phyloP scores from a whole-genome alignment of 2,113 vertebrate genomes.

The Choloepus hoffmanni region DNA sequence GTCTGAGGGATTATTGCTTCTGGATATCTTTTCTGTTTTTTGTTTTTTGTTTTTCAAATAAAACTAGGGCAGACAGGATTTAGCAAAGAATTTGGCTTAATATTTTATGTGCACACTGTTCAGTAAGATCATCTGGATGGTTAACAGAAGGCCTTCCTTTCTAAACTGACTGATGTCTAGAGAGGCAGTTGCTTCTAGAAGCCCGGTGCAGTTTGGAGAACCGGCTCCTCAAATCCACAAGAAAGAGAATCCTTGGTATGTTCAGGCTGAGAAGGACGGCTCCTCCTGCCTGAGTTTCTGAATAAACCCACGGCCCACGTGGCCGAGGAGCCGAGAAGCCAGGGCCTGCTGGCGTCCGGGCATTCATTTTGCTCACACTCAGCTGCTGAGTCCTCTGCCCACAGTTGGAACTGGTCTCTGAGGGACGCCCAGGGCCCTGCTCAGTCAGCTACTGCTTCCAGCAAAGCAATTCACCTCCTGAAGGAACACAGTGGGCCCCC shows the following conservation, averaged over 20 bases:
- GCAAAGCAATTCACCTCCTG: not conserved
- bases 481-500: constrained; percentile 11
- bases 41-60: constrained; percentile 24
- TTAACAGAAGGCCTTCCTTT: not conserved
- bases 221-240: not conserved
- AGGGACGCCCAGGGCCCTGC: not conserved
- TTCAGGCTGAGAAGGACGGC: not conserved
- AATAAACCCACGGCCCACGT: constrained; percentile 52
- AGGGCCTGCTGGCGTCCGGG: not conserved
- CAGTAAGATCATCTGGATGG: not conserved
- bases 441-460: not conserved
- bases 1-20: constrained; percentile 78
- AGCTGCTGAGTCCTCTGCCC: not conserved
- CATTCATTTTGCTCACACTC: constrained; percentile 22
- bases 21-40: constrained; percentile 44
- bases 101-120: constrained; percentile 19
- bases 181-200: not conserved
- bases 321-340: not conserved
- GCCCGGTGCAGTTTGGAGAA: not conserved
- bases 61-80: constrained; percentile 71
- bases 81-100: constrained; percentile 42
- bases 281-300: not conserved
- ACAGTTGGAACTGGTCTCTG: constrained; percentile 24
- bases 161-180: not conserved
- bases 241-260: not conserved